Percentiles rank a stretch among this genome's conserved stretches.
Conservation (phyloP, 2,888 invertebrate genomes). For the Lepidonotus clava region DNA sequence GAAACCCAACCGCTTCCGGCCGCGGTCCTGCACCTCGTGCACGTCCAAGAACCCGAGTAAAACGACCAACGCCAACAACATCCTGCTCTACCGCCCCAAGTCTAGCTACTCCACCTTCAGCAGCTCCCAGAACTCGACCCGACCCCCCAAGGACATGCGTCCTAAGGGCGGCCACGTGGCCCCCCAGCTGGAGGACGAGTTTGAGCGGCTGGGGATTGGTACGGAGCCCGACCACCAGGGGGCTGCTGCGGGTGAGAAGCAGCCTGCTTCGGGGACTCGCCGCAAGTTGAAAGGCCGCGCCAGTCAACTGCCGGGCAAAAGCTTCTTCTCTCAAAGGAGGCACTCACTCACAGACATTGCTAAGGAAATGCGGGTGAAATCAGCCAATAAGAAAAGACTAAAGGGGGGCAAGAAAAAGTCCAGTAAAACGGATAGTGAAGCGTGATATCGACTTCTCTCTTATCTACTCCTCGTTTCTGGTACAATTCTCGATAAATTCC, state of each 20-base stretch:
- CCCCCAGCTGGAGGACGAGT: constrained; percentile 6
- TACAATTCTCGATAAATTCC: no score
- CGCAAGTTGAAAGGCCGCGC: constrained; percentile 69
- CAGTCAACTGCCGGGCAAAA: constrained; percentile 70
- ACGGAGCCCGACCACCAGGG: not conserved
- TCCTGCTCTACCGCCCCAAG: constrained; percentile 21
- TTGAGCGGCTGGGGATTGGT: constrained; percentile 25
- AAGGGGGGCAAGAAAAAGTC: constrained; percentile 19
- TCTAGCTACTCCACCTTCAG: constrained; percentile 34
- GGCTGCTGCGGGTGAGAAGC: not conserved
- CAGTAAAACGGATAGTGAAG: not conserved
- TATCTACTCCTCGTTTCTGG: no score
- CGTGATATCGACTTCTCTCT: no score
- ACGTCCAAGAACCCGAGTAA: not conserved
- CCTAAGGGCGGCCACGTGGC: not conserved
- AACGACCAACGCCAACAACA: not conserved
- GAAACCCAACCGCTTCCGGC: not conserved
- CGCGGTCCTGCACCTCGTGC: not conserved
- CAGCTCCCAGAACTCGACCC: not conserved
- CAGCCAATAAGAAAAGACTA: constrained; percentile 28
- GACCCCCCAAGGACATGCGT: not conserved
- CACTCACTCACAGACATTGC: constrained; percentile 68
- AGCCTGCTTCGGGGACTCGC: not conserved
- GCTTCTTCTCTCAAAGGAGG: constrained; percentile 71
- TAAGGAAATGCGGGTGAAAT: constrained; percentile 36